A percentile compares a stretch with the other conserved stretches of the same genome.
These are phyloP conservation scores for Xylota sylvarum DNA, from an alignment of 2,888 invertebrate species.

Conservation along the genomic window DNA sequence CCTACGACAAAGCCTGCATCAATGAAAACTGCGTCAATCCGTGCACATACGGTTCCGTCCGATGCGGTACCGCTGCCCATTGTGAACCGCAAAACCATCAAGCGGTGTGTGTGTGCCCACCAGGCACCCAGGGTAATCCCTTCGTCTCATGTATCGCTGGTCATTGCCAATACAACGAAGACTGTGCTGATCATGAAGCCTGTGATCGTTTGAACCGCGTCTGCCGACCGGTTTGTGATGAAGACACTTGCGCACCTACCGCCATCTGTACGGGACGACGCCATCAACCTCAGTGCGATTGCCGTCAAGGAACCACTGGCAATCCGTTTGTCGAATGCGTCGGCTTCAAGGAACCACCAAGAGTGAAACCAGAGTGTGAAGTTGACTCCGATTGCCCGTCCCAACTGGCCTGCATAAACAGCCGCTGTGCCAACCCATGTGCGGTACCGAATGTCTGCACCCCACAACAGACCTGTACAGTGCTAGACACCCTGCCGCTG, in stretches of 20 bases:
- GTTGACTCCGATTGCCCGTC: constrained; percentile 92
- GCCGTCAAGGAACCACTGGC: constrained; percentile 90
- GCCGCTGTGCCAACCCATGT: constrained; percentile 92
- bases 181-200: constrained; percentile 93
- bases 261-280: constrained; percentile 91
- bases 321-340: constrained; percentile 91
- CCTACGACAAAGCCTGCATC: constrained; percentile 92
- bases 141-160: constrained; percentile 92
- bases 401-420: constrained; percentile 91
- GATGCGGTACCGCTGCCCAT: constrained; percentile 92
- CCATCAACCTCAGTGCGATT: constrained; percentile 92
- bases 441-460: constrained; percentile 90
- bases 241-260: constrained; percentile 91
- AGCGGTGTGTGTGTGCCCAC: constrained; percentile 93
- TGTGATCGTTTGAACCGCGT: constrained; percentile 93
- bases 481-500: constrained; percentile 91
- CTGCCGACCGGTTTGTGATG: constrained; percentile 92
- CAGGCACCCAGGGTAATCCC: constrained; percentile 94
- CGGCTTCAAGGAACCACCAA: constrained; percentile 84
- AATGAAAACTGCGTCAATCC: constrained; percentile 93
- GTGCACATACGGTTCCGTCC: constrained; percentile 87
- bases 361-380: constrained; percentile 88
- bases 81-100: constrained; percentile 91
- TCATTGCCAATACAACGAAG: constrained; percentile 94
- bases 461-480: constrained; percentile 91